Evolutionary conservation across 2,888 invertebrate species (phyloP).

Genomic region (Heliconius hortense): DNA sequence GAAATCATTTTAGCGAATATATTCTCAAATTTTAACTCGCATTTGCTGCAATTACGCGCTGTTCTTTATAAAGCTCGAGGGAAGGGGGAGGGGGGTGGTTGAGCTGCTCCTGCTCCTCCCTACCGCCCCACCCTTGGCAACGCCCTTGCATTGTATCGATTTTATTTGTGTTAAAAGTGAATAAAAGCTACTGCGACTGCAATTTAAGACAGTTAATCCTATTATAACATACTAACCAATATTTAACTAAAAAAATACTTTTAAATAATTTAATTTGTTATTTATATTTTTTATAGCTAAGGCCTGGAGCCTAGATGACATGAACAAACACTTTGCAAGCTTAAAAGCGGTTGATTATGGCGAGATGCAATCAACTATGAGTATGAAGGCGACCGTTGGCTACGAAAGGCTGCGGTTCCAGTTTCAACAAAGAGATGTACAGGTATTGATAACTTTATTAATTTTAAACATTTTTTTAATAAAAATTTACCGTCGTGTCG

Average conservation of each 20-base stretch:
- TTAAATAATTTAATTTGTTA: neutral
- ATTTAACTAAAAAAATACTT: neutral
- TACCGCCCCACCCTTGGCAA: neutral
- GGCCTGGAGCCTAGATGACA: constrained; percentile 8
- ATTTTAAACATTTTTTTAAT: neutral
- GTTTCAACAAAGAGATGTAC: neutral
- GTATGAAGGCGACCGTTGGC: neutral
- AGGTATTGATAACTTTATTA: neutral
- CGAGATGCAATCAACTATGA: neutral
- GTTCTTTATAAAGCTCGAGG: neutral
- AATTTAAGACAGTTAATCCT: neutral
- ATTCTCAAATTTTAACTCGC: neutral
- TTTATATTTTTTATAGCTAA: constrained; percentile 2
- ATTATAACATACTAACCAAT: neutral
- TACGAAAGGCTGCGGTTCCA: neutral
- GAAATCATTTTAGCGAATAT: neutral
- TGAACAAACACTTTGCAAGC: neutral
- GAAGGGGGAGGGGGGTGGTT: neutral
- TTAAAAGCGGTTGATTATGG: neutral
- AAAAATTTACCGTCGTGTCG: too few relatives aligned
- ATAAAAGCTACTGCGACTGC: neutral
- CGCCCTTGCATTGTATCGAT: neutral
- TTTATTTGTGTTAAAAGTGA: neutral
- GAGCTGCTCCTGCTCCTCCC: neutral
- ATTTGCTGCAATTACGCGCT: neutral